Evolutionary conservation across 2,888 invertebrate species (phyloP), one percentile per base, ranked within the genome.

Genomic region (Thera obeliscata): DNA sequence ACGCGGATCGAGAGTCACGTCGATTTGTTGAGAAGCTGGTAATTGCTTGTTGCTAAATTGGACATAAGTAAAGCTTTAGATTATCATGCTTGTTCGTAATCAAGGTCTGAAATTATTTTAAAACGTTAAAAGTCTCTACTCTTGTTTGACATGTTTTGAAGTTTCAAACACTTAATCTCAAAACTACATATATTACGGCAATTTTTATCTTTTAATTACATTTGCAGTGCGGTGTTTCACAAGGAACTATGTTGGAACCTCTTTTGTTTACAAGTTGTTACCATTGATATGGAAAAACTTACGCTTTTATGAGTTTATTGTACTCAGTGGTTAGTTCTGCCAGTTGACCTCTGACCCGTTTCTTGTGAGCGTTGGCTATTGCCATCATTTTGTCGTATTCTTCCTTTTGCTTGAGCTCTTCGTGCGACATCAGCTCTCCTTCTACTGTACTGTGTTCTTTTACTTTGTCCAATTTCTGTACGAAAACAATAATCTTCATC

Each of bases 321-420:
- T 95, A 96, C 73, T 95, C 94, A n/a, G 90, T 86, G 49, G 94
- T 94, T 2, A 96, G 87, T 6, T 87, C 84, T 0, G 88, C 87
- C 36, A 97, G 85, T 65, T 94, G 90, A 57, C 91, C 88, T 41
- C 95, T 86, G 12, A 95, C 94, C 70, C 93, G 87, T 52, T 94
- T 93, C 78, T 96, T 96, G 74, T 95, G 95, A 0, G 95, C 94
- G 72, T 95, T 95, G 0, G 96, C 95, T 8, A 95, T 88, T n/a
- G 94, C 87, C 85, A 94, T 91, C 82, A 95, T 94, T 77, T 95
- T 93, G 72, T 96, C 95, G 59, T 94, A 88, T 81, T 97, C 96
- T 8, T 94, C 95, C 79, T 95, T 95, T 56, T 95, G 95, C 78
- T 96, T 96, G 5, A 95, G 93, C 81, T 97, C 95, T 81, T 97